These are phyloP conservation scores for Pollenia amentaria DNA, from an alignment of 2,888 invertebrate genomes.

Conservation along the genomic window DNA sequence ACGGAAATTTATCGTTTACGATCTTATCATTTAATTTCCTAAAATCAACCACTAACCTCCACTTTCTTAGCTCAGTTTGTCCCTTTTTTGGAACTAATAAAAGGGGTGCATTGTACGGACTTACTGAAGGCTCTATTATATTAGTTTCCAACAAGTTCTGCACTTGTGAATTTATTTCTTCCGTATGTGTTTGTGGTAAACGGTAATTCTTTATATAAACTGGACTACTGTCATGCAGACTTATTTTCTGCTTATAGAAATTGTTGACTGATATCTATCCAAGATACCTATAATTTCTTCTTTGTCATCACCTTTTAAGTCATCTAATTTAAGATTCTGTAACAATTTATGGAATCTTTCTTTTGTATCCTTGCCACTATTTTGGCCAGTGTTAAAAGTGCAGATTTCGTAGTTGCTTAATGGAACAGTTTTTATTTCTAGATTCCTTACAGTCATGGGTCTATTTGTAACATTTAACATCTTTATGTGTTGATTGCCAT, in stretches of 20 bases:
- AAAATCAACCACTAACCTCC: conserved; percentile 19
- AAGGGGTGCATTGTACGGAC: conserved; percentile 32
- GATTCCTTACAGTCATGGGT: not conserved
- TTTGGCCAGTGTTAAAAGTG: too few species aligned
- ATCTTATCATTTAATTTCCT: too few species aligned
- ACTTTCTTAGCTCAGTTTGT: conserved; percentile 28
- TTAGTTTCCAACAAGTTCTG: conserved; percentile 3
- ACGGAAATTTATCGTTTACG: too few species aligned
- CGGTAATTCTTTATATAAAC: conserved; percentile 32
- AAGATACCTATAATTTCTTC: too few species aligned
- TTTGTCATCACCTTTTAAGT: too few species aligned
- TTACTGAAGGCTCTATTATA: conserved; percentile 13
- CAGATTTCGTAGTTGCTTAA: not conserved
- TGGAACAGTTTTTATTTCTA: conserved; percentile 9
- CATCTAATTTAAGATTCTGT: too few species aligned
- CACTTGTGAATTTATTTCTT: conserved; percentile 25
- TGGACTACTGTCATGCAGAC: not conserved
- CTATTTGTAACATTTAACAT: too few species aligned
- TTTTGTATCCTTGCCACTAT: too few species aligned
- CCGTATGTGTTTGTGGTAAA: not conserved
- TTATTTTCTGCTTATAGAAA: not conserved
- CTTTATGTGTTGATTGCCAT: not conserved
- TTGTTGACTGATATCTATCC: not conserved
- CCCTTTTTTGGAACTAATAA: conserved; percentile 21
- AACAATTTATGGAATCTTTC: too few species aligned